Evolutionary conservation across 1,140 invertebrate species (phyloP).

Genomic region (Hormaphis cornu): DNA sequence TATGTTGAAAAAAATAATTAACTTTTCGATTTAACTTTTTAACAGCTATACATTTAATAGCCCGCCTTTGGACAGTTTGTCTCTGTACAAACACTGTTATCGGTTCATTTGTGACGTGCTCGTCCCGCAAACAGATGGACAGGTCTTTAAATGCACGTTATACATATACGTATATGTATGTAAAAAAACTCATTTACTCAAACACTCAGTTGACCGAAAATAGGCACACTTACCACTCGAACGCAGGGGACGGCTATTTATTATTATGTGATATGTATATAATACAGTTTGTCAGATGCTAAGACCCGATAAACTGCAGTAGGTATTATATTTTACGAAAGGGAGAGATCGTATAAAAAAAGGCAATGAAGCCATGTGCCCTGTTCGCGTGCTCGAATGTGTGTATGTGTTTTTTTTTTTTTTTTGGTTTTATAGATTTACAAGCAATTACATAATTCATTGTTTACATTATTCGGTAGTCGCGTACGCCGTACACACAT

Average conservation of each 20-base stretch:
- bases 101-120: constrained; percentile 1
- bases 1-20: too few relatives aligned
- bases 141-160: neutral
- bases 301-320: constrained; percentile 6
- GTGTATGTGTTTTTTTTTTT: constrained; percentile 11
- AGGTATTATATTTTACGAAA: neutral
- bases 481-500: neutral
- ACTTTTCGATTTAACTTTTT: too few relatives aligned
- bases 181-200: neutral
- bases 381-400: neutral
- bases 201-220: neutral
- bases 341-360: neutral
- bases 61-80: too few relatives aligned
- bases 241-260: neutral
- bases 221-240: neutral
- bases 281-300: constrained; percentile 21
- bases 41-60: too few relatives aligned
- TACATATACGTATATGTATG: neutral
- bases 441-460: constrained; percentile 33
- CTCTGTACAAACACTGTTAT: too few relatives aligned
- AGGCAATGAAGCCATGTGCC: constrained; percentile 22
- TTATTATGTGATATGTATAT: neutral
- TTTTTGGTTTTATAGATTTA: constrained; percentile 32
- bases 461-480: constrained; percentile 28
- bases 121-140: constrained; percentile 11